phyloP scores from a whole-genome alignment of 2,797 vertebrate genomes.

The Brachyrhaphis roseni region DNA sequence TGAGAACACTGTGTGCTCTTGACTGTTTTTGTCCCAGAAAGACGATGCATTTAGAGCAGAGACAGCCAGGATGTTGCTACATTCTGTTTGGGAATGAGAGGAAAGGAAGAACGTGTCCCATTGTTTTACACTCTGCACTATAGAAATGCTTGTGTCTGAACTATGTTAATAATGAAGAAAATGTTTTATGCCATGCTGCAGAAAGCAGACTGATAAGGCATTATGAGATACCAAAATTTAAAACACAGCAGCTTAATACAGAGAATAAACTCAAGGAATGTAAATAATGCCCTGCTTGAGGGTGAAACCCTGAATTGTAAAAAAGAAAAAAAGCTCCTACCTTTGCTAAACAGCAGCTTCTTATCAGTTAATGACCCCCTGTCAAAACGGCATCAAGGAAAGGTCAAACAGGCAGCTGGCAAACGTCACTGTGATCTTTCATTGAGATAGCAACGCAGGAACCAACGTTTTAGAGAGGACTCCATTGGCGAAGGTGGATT shows the following conservation, averaged over 20 bases:
- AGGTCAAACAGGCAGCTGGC: conserved; percentile 1
- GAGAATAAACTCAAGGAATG: conserved; percentile 4
- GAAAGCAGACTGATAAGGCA: neutral
- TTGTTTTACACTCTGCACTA: conserved; percentile 11
- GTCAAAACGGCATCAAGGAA: conserved; percentile 38
- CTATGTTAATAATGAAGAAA: neutral
- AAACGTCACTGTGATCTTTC: neutral
- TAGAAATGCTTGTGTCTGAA: neutral
- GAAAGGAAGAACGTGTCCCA: conserved; percentile 12
- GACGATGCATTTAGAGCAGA: conserved; percentile 82
- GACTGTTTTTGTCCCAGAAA: conserved; percentile 67
- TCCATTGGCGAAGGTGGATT: conserved; percentile 87
- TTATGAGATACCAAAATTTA: neutral
- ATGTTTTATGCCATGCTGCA: neutral
- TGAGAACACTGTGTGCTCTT: conserved; percentile 66
- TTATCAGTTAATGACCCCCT: conserved; percentile 90
- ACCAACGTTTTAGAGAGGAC: conserved; percentile 85
- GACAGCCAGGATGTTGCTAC: conserved; percentile 71
- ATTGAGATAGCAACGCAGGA: neutral
- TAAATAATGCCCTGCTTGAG: neutral
- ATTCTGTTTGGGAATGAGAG: conserved; percentile 72
- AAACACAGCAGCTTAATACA: conserved; percentile 6
- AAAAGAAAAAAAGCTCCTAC: conserved; percentile 61
- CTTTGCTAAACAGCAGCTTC: conserved; percentile 85
- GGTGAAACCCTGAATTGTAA: neutral